Evolutionary conservation across 2,888 invertebrate species (phyloP).

Genomic region (Cosmopolites sordidus): DNA sequence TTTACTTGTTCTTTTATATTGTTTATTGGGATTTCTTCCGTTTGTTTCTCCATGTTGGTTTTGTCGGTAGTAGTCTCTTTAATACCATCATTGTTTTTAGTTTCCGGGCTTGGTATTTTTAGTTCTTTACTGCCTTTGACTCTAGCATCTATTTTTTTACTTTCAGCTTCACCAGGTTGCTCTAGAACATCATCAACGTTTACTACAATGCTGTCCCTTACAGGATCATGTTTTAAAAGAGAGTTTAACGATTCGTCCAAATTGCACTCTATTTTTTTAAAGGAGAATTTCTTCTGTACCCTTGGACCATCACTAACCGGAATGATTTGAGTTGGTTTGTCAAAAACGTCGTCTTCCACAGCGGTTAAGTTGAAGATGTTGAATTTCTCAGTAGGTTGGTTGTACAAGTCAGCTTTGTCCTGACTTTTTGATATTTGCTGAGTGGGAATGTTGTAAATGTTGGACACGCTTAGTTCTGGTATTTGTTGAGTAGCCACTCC

Average conservation of each 20-base stretch:
- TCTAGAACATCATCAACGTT: background rate
- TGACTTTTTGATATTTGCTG: background rate
- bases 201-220: slow-evolving; percentile 9
- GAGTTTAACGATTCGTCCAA: slow-evolving; percentile 14
- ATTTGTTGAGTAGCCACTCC: background rate
- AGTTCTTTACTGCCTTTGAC: background rate
- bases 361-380: background rate
- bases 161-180: background rate
- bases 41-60: too few species aligned
- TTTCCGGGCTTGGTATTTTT: too few species aligned
- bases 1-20: too few species aligned
- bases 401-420: slow-evolving; percentile 22
- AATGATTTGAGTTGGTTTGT: slow-evolving; percentile 16
- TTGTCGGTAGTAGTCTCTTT: too few species aligned
- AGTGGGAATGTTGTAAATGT: slow-evolving; percentile 4
- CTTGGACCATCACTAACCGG: background rate
- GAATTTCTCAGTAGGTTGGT: slow-evolving; percentile 23
- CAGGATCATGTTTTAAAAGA: background rate
- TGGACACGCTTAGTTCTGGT: background rate
- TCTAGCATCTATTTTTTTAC: background rate
- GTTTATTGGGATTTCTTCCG: too few species aligned
- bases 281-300: slow-evolving; percentile 7
- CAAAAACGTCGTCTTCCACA: slow-evolving; percentile 11
- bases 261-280: slow-evolving; percentile 14
- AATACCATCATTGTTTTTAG: too few species aligned